Percentiles rank a stretch among this genome's conserved stretches.
These are phyloP conservation scores for Mus spretus DNA, from an alignment of 2,797 vertebrate species.

Conservation along the genomic window DNA sequence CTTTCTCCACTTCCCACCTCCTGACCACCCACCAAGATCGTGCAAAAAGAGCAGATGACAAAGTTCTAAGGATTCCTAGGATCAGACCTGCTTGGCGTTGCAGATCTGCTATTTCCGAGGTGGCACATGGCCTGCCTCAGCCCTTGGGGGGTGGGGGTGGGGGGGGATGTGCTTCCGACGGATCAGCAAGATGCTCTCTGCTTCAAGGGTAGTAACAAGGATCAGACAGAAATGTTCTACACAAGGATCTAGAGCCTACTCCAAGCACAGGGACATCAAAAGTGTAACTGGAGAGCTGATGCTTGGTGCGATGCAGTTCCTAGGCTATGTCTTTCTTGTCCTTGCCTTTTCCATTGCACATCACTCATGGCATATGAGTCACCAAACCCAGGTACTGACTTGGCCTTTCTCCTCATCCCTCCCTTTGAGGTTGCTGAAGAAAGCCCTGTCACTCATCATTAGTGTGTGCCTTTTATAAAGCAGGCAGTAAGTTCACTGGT, in stretches of 20 bases:
- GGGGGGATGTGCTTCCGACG: rapidly evolving
- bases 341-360: too few species aligned
- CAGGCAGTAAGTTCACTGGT: neutral
- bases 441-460: neutral
- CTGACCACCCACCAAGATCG: neutral
- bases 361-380: too few species aligned
- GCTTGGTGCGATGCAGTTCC: rapidly evolving
- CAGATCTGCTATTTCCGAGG: neutral
- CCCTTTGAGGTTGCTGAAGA: neutral
- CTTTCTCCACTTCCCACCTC: neutral
- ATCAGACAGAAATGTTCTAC: neutral
- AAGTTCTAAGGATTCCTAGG: neutral
- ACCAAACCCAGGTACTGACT: neutral
- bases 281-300: neutral
- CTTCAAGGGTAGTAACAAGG: too few species aligned
- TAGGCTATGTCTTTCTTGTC: neutral
- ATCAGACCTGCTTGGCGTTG: neutral
- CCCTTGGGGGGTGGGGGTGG: rapidly evolving
- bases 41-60: rapidly evolving
- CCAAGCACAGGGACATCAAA: neutral
- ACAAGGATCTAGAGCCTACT: rapidly evolving
- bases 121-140: too few species aligned
- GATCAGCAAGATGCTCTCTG: neutral
- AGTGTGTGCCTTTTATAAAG: neutral
- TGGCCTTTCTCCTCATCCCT: neutral